A percentile compares a stretch with the other conserved stretches of the same genome.
Evolutionary conservation across 2,797 vertebrate species (phyloP).

Genomic region (Danio jaintianensis): DNA sequence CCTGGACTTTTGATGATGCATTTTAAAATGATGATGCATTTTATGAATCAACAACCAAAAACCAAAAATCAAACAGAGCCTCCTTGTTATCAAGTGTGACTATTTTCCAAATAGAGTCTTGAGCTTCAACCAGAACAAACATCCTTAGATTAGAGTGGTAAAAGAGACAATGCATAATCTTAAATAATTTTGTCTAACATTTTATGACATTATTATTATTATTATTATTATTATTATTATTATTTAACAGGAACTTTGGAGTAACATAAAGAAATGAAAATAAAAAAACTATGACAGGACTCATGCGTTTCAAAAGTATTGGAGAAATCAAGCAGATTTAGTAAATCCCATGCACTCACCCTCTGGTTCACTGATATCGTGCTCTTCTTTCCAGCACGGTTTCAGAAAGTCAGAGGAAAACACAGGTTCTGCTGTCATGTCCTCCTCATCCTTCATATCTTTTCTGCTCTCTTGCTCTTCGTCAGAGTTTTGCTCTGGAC

Average conservation of each 20-base stretch:
- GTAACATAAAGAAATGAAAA: background rate
- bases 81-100: background rate
- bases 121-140: background rate
- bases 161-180: background rate
- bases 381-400: constrained; percentile 63
- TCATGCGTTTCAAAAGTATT: background rate
- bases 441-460: constrained; percentile 63
- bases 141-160: background rate
- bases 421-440: constrained; percentile 44
- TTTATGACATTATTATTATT: background rate
- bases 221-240: background rate
- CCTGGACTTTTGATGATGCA: too few relatives aligned
- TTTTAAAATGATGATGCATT: too few relatives aligned
- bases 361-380: constrained; percentile 55
- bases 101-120: background rate
- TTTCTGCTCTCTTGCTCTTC: constrained; percentile 55
- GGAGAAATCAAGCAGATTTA: background rate
- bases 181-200: background rate
- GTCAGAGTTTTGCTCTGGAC: constrained; percentile 67
- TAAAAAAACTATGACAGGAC: background rate
- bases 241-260: background rate
- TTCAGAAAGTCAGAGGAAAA: constrained; percentile 53
- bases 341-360: constrained; percentile 65
- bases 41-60: too few relatives aligned
- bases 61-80: background rate